A percentile compares a stretch with the other conserved stretches of the same genome.
Conservation (phyloP, 2,797 vertebrate genomes). For the Spea hammondii region DNA sequence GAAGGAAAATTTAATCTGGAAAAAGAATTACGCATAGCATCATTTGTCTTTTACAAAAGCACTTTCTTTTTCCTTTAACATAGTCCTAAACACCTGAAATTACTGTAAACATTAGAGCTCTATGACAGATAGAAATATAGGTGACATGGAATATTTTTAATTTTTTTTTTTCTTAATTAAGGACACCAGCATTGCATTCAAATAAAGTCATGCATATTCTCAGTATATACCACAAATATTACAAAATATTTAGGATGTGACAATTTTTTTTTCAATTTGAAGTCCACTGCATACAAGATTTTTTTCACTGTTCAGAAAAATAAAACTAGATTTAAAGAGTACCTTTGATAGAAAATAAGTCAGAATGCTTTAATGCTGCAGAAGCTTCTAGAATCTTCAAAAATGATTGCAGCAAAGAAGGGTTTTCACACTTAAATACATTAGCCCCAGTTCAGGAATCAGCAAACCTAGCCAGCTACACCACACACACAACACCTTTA, state of each 20-base stretch:
- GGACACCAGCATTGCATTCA: constrained; percentile 46
- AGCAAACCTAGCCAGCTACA: no score
- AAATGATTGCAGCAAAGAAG: constrained; percentile 25
- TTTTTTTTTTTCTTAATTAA: constrained; percentile 19
- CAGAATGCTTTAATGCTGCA: constrained; percentile 12
- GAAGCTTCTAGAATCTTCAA: constrained; percentile 6
- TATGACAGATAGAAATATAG: constrained; percentile 46
- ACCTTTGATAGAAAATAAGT: neutral
- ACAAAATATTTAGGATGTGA: constrained; percentile 43
- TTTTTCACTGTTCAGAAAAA: constrained; percentile 37
- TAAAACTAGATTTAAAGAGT: constrained; percentile 8
- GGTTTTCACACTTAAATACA: constrained; percentile 26
- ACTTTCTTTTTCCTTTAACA: constrained; percentile 18
- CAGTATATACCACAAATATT: constrained; percentile 55
- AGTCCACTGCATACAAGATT: constrained; percentile 46
- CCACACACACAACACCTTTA: no score
- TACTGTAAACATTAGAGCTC: constrained; percentile 51
- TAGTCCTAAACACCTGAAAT: constrained; percentile 18
- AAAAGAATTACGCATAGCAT: constrained; percentile 23
- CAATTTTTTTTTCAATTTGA: constrained; percentile 9
- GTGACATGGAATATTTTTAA: constrained; percentile 23
- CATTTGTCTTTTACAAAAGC: constrained; percentile 39
- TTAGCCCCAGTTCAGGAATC: neutral
- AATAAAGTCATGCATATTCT: constrained; percentile 52
- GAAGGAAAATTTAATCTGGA: constrained; percentile 33